A percentile compares a stretch with the other conserved stretches of the same genome.
phyloP scores from a whole-genome alignment of 2,113 vertebrate species.

The Drymodes brunneopygia region DNA sequence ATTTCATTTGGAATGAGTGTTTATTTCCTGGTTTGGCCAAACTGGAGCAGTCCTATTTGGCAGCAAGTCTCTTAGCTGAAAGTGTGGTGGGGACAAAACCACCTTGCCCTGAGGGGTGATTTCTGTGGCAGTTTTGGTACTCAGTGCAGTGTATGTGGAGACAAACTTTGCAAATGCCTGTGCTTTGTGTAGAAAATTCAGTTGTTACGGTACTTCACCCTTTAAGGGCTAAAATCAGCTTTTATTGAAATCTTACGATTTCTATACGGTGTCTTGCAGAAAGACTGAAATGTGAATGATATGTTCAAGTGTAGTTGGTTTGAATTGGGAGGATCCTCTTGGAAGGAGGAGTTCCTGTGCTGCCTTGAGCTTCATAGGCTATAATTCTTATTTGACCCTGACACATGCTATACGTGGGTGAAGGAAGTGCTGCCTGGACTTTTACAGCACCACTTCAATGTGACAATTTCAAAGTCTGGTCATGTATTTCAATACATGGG shows the following conservation, averaged over 20 bases:
- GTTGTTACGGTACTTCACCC: neutral
- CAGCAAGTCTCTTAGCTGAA: neutral
- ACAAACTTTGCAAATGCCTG: neutral
- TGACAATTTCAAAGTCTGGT: neutral
- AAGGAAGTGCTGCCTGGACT: neutral
- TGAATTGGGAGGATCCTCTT: neutral
- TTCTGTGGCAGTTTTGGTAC: neutral
- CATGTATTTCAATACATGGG: neutral
- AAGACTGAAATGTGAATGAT: neutral
- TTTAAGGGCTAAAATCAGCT: neutral
- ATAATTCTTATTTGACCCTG: neutral
- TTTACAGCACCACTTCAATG: neutral
- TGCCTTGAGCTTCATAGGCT: neutral
- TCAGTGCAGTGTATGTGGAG: neutral
- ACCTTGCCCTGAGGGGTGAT: neutral
- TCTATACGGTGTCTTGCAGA: no score
- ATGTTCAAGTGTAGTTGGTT: neutral
- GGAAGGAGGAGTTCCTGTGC: neutral
- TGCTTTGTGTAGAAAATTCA: neutral
- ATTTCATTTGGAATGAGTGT: neutral
- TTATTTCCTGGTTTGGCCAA: neutral
- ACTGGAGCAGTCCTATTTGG: neutral
- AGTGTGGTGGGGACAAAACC: neutral
- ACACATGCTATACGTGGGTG: neutral
- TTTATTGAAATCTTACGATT: neutral